phyloP scores from a whole-genome alignment of 2,888 invertebrate species.

The Cheilosia soror region DNA sequence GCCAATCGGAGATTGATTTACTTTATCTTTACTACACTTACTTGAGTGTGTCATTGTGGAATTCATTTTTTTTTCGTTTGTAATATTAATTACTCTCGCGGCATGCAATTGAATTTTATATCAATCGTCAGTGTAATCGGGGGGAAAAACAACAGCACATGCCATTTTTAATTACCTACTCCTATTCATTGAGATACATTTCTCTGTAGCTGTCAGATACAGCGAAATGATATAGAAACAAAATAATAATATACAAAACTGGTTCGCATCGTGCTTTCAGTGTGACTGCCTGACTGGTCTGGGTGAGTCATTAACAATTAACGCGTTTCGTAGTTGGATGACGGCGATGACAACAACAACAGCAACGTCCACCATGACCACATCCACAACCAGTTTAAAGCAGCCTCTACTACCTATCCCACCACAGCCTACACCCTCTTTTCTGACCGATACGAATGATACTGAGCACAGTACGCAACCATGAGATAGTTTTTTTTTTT shows the following conservation, averaged over 20 bases:
- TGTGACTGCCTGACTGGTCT: constrained; percentile 21
- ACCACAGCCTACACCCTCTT: constrained; percentile 10
- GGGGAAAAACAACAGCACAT: background rate
- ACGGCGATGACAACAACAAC: constrained; percentile 25
- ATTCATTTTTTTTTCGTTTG: constrained; percentile 1
- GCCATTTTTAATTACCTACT: constrained; percentile 30
- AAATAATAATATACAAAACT: constrained; percentile 35
- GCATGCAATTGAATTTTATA: constrained; percentile 37
- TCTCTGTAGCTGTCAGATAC: background rate
- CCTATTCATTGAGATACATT: constrained; percentile 15
- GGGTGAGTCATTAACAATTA: constrained; percentile 65
- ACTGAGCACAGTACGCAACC: constrained; percentile 27
- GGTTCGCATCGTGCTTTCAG: constrained; percentile 21
- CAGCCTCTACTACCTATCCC: constrained; percentile 7
- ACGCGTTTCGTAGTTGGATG: constrained; percentile 6
- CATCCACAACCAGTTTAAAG: constrained; percentile 43
- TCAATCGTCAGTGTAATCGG: background rate
- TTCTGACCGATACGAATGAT: constrained; percentile 24
- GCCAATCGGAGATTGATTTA: constrained; percentile 52
- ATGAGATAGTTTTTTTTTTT: constrained; percentile 49
- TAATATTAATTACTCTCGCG: constrained; percentile 30
- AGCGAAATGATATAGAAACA: constrained; percentile 1
- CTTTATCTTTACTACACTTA: constrained; percentile 32
- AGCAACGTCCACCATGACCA: constrained; percentile 12
- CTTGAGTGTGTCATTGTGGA: constrained; percentile 59